Evolutionary conservation across 2,113 vertebrate genomes (phyloP), one percentile per base, ranked within the genome.

Genomic region (Megaceryle torquata): DNA sequence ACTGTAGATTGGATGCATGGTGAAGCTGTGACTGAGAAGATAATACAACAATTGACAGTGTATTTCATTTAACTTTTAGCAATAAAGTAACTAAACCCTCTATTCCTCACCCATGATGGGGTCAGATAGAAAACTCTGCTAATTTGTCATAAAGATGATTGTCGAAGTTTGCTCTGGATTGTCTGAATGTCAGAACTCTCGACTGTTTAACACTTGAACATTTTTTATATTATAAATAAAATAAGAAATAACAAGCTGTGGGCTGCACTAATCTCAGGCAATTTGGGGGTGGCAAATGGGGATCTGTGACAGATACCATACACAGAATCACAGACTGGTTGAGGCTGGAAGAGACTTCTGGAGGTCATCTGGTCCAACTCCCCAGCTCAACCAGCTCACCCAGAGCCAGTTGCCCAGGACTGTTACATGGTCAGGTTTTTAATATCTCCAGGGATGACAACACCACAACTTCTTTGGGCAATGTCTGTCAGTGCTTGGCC

Each of bases 1-100:
- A 99, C 98, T 98, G 97, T 98, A 98, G 99, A 99, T 97, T 98
- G 99, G 98, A 99, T 99, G 99, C 99, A 99, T 99, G 99, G 99
- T 99, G 98, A 99, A 98, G 98, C 99, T 98, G 99, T 98, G 98
- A 99, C 98, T 98, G 98, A 98, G 98, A 99, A 98, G 97, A 98
- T 98, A 98, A 98, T 98, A 98, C 96, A 96, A 97, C 96, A 98
- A 98, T 98, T 83, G 97, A 98, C 99, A 98, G 98, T 99, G 98
- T 99, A 98, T 99, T 98, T 98, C 97, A 98, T 98, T 99, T 98
- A 98, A 99, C 98, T 99, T 98, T 99, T 99, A 99, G 99, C 99
- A 99, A 99, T 99, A 99, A 99, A 97, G 95, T 97, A 95, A 97
- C 96, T 86, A 97, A 97, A 96, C 95, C 91, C 96, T 97, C 96